phyloP scores from a whole-genome alignment of 2,113 vertebrate genomes.

The Orycteropus afer region DNA sequence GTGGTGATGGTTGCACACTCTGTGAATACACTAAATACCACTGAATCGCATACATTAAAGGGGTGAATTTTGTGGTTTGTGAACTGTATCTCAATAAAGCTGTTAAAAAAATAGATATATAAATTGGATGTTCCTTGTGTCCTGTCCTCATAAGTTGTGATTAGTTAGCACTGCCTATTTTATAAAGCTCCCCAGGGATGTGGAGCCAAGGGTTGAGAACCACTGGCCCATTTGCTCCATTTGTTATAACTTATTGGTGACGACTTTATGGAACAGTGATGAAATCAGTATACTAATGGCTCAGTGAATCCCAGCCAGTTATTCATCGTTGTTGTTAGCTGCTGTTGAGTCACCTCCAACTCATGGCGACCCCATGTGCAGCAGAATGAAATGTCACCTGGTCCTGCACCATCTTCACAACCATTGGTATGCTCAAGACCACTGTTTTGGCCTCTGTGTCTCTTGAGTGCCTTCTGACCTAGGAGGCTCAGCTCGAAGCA shows the following conservation, averaged over 20 bases:
- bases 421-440: background rate
- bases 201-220: background rate
- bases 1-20: background rate
- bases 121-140: background rate
- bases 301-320: background rate
- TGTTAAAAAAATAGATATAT: background rate
- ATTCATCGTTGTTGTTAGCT: background rate
- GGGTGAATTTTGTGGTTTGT: background rate
- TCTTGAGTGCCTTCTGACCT: background rate
- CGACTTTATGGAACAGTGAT: background rate
- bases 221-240: background rate
- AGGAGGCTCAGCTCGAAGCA: background rate
- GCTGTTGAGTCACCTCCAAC: background rate
- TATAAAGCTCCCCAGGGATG: background rate
- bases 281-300: background rate
- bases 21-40: background rate
- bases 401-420: background rate
- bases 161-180: conserved; percentile 15
- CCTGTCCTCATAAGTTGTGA: background rate
- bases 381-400: background rate
- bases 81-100: background rate
- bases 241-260: background rate
- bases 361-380: background rate
- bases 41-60: background rate
- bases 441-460: background rate